Evolutionary conservation across 2,888 invertebrate genomes (phyloP).

Genomic region (Sminthurinus aureus): DNA sequence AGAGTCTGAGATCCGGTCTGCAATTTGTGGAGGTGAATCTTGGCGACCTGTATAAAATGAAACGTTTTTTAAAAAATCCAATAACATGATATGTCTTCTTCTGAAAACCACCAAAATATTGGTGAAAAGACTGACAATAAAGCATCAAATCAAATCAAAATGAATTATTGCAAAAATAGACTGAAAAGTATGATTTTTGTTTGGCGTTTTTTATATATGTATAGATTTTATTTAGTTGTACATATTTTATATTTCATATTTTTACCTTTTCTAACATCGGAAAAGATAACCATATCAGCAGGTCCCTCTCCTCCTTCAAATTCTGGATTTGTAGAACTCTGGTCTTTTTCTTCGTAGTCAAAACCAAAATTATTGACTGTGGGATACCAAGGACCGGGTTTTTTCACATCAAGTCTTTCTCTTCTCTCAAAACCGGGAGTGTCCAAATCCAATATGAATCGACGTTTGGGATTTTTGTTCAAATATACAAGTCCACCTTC

Average conservation of each 20-base stretch:
- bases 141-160: too few species aligned
- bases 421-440: conserved; percentile 78
- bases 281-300: conserved; percentile 51
- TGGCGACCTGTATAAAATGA: background rate
- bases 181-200: too few species aligned
- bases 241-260: background rate
- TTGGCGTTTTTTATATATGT: background rate
- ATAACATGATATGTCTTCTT: too few species aligned
- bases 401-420: conserved; percentile 91
- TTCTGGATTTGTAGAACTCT: conserved; percentile 61
- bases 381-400: conserved; percentile 87
- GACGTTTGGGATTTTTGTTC: conserved; percentile 50
- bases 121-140: background rate
- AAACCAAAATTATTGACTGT: conserved; percentile 70
- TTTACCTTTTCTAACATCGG: conserved; percentile 6
- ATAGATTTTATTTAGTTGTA: too few species aligned
- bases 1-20: too few species aligned
- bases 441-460: conserved; percentile 31
- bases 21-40: background rate
- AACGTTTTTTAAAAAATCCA: background rate
- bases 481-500: conserved; percentile 71
- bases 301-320: conserved; percentile 63
- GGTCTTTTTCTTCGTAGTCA: conserved; percentile 60
- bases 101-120: too few species aligned
- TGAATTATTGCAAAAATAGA: background rate